Evolutionary conservation across 2,888 invertebrate species (phyloP), one percentile per base, ranked within the genome.

Genomic region (Drosophila stalkeri): DNA sequence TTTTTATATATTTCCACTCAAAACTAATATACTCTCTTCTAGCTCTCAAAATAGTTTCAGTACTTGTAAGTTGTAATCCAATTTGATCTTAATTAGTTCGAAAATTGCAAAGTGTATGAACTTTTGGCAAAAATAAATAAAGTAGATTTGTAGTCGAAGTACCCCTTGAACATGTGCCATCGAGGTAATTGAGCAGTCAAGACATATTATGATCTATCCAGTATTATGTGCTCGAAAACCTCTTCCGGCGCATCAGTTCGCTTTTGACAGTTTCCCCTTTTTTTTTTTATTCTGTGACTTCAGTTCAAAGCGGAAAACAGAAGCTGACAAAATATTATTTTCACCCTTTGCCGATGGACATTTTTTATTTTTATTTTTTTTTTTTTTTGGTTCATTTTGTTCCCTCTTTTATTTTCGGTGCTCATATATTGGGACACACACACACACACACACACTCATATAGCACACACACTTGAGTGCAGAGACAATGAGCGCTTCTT

Each of bases 401-500:
- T 35, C 62, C 51, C 56, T 63, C 74, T 41, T 35, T 41, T 59
- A 75, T 60, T 61, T 43, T 56, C 52, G 39, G 18, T 41, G n/a
- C 41, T 37, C 59, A 37, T 9, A 33, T 9, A 33, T 9, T 9
- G 8, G 8, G 8, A 31, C 31, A 56, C 54, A 51, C 52, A 37
- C 27, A 46, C 64, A n/a, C 54, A 61, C 73, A 60, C 62, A 62
- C 55, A 62, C 44, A 46, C 52, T 37, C 46, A n/a, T 16, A 23
- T 7, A 46, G 46, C 27, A 52, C 64, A n/a, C 56, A 63, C 73
- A 57, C 64, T 74, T 60, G 65, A 61, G 78, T 72, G 86, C 57
- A 59, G 83, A 83, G 83, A 89, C 86, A 88, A 90, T 90, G 86
- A 88, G 86, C 80, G 81, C 77, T 87, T 77, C 82, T 87, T 89